These are phyloP conservation scores for Cyanoderma ruficeps DNA, from an alignment of 2,113 vertebrate genomes.

Conservation along the genomic window DNA sequence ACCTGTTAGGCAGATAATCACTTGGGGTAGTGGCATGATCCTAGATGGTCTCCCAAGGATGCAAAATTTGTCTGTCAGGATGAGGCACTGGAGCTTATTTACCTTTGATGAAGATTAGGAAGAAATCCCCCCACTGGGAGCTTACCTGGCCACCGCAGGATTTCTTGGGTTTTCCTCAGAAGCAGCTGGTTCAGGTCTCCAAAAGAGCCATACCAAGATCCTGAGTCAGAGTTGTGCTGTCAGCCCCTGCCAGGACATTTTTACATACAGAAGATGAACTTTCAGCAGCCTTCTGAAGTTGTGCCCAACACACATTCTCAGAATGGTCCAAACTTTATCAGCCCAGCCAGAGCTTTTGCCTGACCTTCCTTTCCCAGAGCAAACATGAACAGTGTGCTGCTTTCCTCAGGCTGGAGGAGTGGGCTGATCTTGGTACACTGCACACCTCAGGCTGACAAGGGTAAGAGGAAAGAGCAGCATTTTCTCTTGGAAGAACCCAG, in stretches of 20 bases:
- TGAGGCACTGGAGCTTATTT: not conserved
- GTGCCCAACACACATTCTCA: not conserved
- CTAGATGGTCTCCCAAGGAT: not conserved
- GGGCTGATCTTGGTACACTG: not conserved
- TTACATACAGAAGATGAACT: not conserved
- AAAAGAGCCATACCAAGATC: not conserved
- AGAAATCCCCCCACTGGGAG: not conserved
- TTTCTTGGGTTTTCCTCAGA: not conserved
- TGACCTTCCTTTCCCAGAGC: not conserved
- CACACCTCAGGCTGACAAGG: not conserved
- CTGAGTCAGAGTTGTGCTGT: not conserved
- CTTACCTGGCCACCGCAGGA: not conserved
- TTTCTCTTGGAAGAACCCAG: not conserved
- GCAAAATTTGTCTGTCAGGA: not conserved
- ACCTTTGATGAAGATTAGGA: not conserved
- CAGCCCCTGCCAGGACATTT: not conserved
- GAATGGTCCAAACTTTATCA: not conserved
- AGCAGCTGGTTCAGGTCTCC: not conserved
- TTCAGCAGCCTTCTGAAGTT: not conserved
- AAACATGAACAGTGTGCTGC: not conserved
- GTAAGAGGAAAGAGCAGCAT: not conserved
- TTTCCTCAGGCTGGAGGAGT: not conserved
- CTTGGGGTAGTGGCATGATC: not conserved
- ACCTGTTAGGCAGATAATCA: not conserved
- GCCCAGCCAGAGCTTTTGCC: not conserved